Conservation (phyloP, 1,140 invertebrate genomes). For the Harlomillsia oculata region DNA sequence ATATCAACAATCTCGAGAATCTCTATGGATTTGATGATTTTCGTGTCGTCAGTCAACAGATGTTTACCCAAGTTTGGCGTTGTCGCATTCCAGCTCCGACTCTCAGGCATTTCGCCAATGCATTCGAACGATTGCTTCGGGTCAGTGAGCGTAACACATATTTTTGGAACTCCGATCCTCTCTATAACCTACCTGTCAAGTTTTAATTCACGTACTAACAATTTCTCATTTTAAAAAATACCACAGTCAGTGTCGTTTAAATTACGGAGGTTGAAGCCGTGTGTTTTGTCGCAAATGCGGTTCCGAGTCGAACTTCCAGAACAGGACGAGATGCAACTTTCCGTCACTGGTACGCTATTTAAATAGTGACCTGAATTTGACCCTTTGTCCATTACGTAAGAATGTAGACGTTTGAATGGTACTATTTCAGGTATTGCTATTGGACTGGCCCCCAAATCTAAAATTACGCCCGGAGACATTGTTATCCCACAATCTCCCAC, state of each 20-base stretch:
- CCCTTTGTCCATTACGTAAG: too few species aligned
- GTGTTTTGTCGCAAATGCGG: constrained; percentile 64
- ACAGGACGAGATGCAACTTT: constrained; percentile 80
- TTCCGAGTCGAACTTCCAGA: constrained; percentile 73
- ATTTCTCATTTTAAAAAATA: too few species aligned
- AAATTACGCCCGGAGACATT: too few species aligned
- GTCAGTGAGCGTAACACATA: too few species aligned
- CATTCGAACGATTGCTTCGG: constrained; percentile 57
- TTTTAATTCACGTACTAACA: neutral
- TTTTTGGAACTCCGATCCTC: too few species aligned
- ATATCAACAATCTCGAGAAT: constrained; percentile 71
- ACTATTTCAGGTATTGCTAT: too few species aligned
- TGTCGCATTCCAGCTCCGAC: constrained; percentile 51
- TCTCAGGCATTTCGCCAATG: constrained; percentile 42
- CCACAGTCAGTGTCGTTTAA: constrained; percentile 74
- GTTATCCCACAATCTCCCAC: too few species aligned
- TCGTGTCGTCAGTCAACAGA: constrained; percentile 58
- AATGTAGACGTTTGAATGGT: too few species aligned
- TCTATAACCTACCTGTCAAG: too few species aligned
- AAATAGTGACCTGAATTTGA: neutral
- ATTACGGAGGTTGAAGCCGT: constrained; percentile 69
- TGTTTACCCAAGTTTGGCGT: constrained; percentile 77
- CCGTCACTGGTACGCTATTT: constrained; percentile 51
- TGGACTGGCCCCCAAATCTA: too few species aligned
- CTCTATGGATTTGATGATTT: constrained; percentile 60